Base-by-base conservation (phyloP, 2,113 vertebrate genomes). In the Oncorhynchus kisutch region DNA sequence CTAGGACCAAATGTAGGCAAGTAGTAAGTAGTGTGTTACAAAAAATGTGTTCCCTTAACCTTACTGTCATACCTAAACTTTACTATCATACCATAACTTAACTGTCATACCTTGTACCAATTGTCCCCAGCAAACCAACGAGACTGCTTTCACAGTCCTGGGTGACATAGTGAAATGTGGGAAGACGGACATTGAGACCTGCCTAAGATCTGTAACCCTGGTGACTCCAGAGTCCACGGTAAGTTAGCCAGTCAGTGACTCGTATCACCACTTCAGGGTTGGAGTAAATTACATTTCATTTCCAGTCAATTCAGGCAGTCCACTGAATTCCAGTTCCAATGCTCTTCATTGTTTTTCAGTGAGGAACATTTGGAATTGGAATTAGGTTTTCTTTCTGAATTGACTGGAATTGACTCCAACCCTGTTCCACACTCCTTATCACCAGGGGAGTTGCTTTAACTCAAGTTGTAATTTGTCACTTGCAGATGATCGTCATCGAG, bases 101-200 rank as follows among this genome's bases (percentile, higher is more conserved):
- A 18, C 57, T 34, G 34, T 7, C 34, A 34, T 34, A 34, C 34
- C 34, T 7, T 54, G 39, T 45, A 8, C 39, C 39, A 45, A 7
- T 67, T 67, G 11, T 34, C 4, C 66, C 16, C 9, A 92, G 92
- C 64, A 84, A 51, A 94, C 83, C 24, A 72, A 88, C 20, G 84
- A 88, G 64, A 82, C 67, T 0, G 24, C 75, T 64, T 96, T 97
- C 82, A 91, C 81, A 0, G 89, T 97, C 66, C 73, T 94, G 84
- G 95, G 88, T 0, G 93, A 97, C 29, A 90, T 98, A 74, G 81
- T 80, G 22, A 90, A 86, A 81, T 97, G 96, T 70, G 93, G 94
- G 1, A 85, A 92, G 75, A 94, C 92, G 0, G 92, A 95, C 14
- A 93, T 88, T 0, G 94, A 95, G 79, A 96, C 93, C 0, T 97